Conservation (phyloP, 2,113 vertebrate species). For the Gavialis gangeticus region DNA sequence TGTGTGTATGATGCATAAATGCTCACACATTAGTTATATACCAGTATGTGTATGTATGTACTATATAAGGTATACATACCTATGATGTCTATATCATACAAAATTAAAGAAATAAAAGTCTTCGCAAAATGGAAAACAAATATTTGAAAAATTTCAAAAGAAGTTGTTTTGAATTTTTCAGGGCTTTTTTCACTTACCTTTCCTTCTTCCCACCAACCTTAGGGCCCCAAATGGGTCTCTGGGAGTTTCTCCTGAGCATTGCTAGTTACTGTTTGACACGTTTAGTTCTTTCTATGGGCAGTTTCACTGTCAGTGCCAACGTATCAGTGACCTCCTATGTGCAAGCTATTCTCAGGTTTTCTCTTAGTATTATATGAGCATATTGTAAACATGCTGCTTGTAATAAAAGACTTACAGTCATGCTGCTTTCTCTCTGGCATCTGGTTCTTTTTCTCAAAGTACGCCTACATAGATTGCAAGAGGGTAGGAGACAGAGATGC, state of each 20-base stretch:
- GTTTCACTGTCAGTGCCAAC: background rate
- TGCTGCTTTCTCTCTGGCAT: background rate
- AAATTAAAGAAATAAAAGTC: background rate
- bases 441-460: background rate
- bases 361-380: background rate
- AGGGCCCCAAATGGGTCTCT: background rate
- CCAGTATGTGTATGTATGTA: no score
- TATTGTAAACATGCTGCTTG: background rate
- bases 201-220: background rate
- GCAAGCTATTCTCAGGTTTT: background rate
- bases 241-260: background rate
- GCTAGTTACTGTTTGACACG: background rate
- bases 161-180: background rate
- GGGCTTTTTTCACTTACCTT: background rate
- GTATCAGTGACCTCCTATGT: accelerated
- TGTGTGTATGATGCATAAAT: no score
- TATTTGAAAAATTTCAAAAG: slow-evolving; percentile 45
- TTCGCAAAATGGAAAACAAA: background rate
- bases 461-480: background rate
- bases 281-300: background rate
- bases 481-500: background rate
- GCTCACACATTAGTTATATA: no score
- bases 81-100: no score
- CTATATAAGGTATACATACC: no score
- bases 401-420: background rate